These are phyloP conservation scores for Trissolcus brochymenae DNA, from an alignment of 2,888 invertebrate genomes.

Conservation along the genomic window DNA sequence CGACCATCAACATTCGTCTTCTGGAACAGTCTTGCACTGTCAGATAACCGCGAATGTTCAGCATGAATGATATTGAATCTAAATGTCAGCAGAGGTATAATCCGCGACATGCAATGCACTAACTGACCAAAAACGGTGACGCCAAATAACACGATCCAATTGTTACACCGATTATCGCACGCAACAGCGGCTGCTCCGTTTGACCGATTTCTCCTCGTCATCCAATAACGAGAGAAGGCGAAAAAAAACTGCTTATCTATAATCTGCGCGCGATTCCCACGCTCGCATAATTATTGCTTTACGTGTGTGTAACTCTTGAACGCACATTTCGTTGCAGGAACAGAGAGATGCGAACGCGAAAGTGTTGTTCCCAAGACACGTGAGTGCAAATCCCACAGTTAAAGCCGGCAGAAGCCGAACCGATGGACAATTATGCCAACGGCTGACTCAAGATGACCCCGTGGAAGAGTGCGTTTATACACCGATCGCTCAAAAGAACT, in stretches of 20 bases:
- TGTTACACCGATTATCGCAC: constrained; percentile 41
- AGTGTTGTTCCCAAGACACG: constrained; percentile 2
- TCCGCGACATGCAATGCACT: constrained; percentile 14
- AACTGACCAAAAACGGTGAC: constrained; percentile 27
- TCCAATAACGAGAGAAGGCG: constrained; percentile 49
- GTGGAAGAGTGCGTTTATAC: constrained; percentile 29
- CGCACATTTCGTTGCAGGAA: constrained; percentile 41
- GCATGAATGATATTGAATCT: too few relatives aligned
- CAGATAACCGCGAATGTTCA: too few relatives aligned
- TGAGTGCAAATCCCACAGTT: constrained; percentile 13
- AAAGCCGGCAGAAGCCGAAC: constrained; percentile 25
- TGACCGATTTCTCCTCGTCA: constrained; percentile 52
- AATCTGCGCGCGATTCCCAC: constrained; percentile 32
- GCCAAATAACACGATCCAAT: constrained; percentile 35
- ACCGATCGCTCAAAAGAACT: constrained; percentile 55
- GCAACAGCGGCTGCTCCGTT: constrained; percentile 47
- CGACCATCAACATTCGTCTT: too few relatives aligned
- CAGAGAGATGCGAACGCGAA: constrained; percentile 52
- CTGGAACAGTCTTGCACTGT: too few relatives aligned
- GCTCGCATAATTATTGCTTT: constrained; percentile 15
- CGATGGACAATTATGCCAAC: constrained; percentile 60
- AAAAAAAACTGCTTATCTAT: constrained; percentile 34
- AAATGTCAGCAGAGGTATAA: neutral
- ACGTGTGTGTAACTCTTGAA: constrained; percentile 22
- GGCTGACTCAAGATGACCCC: constrained; percentile 62